Percentiles rank a stretch among this genome's conserved stretches.
Conservation (phyloP, 2,888 invertebrate species). For the Oscheius myriophilus region DNA sequence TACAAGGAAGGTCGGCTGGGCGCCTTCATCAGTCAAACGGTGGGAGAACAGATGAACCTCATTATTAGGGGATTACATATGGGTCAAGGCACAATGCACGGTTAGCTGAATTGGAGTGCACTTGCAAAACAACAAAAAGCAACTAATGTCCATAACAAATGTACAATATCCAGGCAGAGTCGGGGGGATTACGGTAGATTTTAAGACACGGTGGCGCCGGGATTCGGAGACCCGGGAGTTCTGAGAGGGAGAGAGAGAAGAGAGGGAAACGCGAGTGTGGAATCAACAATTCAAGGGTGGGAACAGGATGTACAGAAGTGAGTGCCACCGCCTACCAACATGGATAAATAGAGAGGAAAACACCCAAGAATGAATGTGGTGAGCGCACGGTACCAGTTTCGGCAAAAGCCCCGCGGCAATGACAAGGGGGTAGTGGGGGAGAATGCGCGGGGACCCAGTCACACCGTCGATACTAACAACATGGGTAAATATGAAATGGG, state of each 20-base stretch:
- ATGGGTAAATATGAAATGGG: conserved; percentile 29
- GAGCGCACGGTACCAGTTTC: conserved; percentile 12
- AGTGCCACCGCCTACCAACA: conserved; percentile 16
- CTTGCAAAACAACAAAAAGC: conserved; percentile 12
- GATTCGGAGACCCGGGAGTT: conserved; percentile 14
- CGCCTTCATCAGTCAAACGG: conserved; percentile 1
- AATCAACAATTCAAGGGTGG: conserved; percentile 9
- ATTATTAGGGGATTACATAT: conserved; percentile 12
- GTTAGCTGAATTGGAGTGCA: conserved; percentile 1
- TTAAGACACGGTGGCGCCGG: conserved; percentile 22
- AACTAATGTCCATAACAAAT: conserved; percentile 17
- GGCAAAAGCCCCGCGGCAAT: not conserved
- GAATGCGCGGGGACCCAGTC: not conserved
- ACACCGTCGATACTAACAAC: conserved; percentile 2
- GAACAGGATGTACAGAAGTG: conserved; percentile 10
- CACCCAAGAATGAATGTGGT: conserved; percentile 10
- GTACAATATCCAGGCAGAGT: conserved; percentile 5
- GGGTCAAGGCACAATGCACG: conserved; percentile 4
- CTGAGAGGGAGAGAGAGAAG: conserved; percentile 5
- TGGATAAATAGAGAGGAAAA: conserved; percentile 12
- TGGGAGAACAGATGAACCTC: not conserved
- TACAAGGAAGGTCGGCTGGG: conserved; percentile 4
- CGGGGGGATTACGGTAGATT: not conserved
- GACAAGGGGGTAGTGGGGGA: not conserved
- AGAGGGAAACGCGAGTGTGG: not conserved